Conservation (phyloP, 2,113 vertebrate genomes). For the Semicossyphus pulcher region DNA sequence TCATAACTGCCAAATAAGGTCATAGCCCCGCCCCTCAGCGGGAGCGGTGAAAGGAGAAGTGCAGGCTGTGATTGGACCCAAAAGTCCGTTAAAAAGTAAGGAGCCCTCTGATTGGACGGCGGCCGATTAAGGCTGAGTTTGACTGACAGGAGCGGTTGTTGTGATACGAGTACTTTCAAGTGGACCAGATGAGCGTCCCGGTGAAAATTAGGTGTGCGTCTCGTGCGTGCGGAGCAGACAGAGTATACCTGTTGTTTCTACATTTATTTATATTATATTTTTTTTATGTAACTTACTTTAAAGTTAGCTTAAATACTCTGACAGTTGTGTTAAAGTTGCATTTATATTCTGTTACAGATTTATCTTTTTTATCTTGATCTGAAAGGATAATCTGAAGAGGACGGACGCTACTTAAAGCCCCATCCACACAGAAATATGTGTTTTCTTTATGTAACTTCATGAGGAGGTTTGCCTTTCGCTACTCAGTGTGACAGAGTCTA, state of each 20-base stretch:
- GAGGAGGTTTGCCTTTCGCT: too few relatives aligned
- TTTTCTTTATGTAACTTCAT: too few relatives aligned
- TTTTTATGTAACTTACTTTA: too few relatives aligned
- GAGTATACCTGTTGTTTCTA: background rate
- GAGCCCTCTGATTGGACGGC: constrained; percentile 63
- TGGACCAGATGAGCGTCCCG: background rate
- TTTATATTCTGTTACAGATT: too few relatives aligned
- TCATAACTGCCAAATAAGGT: constrained; percentile 76
- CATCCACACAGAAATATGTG: too few relatives aligned
- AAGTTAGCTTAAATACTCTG: too few relatives aligned
- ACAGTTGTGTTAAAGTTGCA: too few relatives aligned
- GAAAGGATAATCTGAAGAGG: too few relatives aligned
- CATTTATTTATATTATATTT: too few relatives aligned
- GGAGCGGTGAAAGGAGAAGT: constrained; percentile 1
- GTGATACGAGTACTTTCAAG: constrained; percentile 29
- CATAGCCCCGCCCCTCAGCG: constrained; percentile 34
- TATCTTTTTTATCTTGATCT: too few relatives aligned
- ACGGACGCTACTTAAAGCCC: too few relatives aligned
- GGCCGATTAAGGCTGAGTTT: constrained; percentile 15
- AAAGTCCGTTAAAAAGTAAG: constrained; percentile 35
- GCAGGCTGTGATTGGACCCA: constrained; percentile 65
- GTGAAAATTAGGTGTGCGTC: background rate
- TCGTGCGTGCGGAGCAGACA: background rate
- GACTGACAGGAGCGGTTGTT: constrained; percentile 63
- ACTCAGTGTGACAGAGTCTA: too few relatives aligned